A percentile compares a stretch with the other conserved stretches of the same genome.
phyloP scores from a whole-genome alignment of 2,797 vertebrate species.

The Aselliscus stoliczkanus region DNA sequence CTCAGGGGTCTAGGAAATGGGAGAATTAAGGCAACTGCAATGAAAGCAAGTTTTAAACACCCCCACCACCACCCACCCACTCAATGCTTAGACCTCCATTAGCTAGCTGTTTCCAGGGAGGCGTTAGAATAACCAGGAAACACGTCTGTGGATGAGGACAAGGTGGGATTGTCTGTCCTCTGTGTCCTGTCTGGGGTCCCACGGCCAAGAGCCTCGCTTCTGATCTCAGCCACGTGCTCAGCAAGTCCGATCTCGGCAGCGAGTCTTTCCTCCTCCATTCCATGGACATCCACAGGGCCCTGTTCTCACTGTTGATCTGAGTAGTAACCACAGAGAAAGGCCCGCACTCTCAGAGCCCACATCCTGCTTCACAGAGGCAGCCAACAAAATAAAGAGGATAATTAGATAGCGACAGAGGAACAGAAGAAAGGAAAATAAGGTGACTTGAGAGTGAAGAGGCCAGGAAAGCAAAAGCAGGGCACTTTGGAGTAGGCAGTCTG shows the following conservation, averaged over 20 bases:
- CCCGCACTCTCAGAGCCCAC: no score
- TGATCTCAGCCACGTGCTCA: rapidly evolving
- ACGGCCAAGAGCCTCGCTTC: not conserved
- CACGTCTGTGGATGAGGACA: not conserved
- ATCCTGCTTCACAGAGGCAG: not conserved
- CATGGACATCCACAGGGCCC: not conserved
- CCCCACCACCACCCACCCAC: no score
- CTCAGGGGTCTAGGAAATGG: not conserved
- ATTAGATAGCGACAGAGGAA: not conserved
- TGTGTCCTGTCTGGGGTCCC: not conserved
- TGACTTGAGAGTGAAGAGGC: no score
- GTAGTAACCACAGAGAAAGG: not conserved
- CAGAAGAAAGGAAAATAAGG: not conserved
- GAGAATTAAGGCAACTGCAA: not conserved
- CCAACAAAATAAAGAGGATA: rapidly evolving
- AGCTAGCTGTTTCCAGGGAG: no score
- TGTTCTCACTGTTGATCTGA: not conserved
- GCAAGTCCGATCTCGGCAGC: rapidly evolving
- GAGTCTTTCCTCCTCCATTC: not conserved
- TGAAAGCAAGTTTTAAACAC: not conserved
- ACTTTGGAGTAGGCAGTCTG: no score
- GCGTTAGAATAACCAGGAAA: not conserved
- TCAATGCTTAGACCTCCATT: not conserved
- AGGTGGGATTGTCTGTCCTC: no score
- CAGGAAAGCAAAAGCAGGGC: no score